phyloP scores from a whole-genome alignment of 2,113 vertebrate genomes.

The Catharus fuscescens region DNA sequence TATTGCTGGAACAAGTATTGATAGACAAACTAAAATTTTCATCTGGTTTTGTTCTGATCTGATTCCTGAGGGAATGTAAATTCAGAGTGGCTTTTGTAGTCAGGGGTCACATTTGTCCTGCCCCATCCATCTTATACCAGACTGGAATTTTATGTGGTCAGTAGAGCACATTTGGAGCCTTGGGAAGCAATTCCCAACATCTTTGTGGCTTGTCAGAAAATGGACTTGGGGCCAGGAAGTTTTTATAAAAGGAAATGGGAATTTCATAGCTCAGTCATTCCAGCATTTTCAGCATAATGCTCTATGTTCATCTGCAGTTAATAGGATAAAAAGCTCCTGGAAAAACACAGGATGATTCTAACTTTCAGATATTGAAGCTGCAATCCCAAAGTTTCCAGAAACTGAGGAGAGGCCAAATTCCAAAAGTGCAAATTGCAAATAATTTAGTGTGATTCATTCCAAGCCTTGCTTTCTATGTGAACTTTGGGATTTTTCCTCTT shows the following conservation, averaged over 20 bases:
- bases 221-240: neutral
- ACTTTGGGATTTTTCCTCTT: neutral
- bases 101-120: constrained; percentile 13
- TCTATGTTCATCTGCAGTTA: neutral
- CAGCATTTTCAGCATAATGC: neutral
- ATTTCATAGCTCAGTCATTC: neutral
- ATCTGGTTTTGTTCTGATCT: neutral
- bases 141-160: neutral
- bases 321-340: neutral
- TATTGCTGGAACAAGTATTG: neutral
- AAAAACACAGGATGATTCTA: neutral
- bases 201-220: neutral
- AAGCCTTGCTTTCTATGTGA: neutral
- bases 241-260: neutral
- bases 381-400: neutral
- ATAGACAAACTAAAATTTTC: neutral
- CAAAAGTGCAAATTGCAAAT: neutral
- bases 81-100: neutral
- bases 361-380: neutral
- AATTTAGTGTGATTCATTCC: neutral
- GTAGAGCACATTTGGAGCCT: neutral
- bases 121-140: neutral
- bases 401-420: neutral
- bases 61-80: neutral
- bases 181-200: neutral